These are phyloP conservation scores for Diachasmimorpha longicaudata DNA, from an alignment of 1,140 invertebrate genomes.

Conservation along the genomic window DNA sequence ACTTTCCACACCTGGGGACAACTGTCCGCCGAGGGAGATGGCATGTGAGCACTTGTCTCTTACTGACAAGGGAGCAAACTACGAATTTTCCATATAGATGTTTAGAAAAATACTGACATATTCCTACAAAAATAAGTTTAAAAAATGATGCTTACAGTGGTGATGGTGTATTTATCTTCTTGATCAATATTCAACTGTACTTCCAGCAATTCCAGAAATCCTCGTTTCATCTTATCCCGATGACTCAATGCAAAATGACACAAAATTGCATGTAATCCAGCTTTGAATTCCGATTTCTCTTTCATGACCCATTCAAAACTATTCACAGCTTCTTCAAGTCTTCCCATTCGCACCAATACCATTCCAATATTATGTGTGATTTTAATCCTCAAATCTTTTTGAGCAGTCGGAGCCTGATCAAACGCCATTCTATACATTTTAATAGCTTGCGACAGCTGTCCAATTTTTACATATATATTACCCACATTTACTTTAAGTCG, in stretches of 20 bases:
- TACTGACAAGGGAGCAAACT: no score
- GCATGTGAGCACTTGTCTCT: no score
- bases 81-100: no score
- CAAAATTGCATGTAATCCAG: slow-evolving; percentile 88
- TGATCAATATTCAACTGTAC: slow-evolving; percentile 85
- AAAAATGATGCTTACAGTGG: slow-evolving; percentile 47
- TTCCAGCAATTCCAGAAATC: slow-evolving; percentile 89
- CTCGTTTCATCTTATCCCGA: slow-evolving; percentile 91
- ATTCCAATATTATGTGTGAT: slow-evolving; percentile 99
- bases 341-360: slow-evolving; percentile 93
- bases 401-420: slow-evolving; percentile 91
- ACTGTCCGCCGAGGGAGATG: no score
- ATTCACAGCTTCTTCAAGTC: slow-evolving; percentile 93
- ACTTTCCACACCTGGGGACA: no score
- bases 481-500: slow-evolving; percentile 97
- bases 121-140: neutral
- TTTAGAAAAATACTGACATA: no score
- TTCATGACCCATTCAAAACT: slow-evolving; percentile 99
- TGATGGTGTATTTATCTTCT: slow-evolving; percentile 76
- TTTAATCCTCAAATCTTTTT: slow-evolving; percentile 91
- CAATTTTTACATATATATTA: slow-evolving; percentile 96
- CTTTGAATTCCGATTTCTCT: slow-evolving; percentile 88
- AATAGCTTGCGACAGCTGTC: slow-evolving; percentile 92
- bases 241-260: slow-evolving; percentile 94
- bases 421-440: slow-evolving; percentile 98